phyloP scores from a whole-genome alignment of 2,797 vertebrate genomes.

The Xenops minutus region DNA sequence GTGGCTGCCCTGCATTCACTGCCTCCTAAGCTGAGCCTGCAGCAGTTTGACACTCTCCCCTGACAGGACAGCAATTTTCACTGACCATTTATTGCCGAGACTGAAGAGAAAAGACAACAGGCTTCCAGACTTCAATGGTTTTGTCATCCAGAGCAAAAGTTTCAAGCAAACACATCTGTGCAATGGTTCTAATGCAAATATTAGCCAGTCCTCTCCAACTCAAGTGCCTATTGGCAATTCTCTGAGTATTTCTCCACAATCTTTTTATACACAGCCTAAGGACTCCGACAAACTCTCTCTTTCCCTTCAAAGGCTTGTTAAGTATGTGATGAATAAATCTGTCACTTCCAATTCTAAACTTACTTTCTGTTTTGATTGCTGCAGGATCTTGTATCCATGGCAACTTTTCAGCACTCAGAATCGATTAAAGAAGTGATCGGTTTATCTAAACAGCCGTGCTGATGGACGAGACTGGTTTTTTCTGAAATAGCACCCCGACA shows the following conservation, averaged over 20 bases:
- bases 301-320: conserved; percentile 88
- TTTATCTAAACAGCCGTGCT: conserved; percentile 71
- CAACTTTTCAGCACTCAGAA: conserved; percentile 81
- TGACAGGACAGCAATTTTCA: conserved; percentile 36
- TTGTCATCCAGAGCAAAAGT: conserved; percentile 62
- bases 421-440: conserved; percentile 79
- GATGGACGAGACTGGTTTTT: conserved; percentile 77
- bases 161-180: conserved; percentile 65
- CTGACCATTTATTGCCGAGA: neutral
- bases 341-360: conserved; percentile 86
- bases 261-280: conserved; percentile 76
- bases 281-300: conserved; percentile 74
- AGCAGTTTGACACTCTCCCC: neutral
- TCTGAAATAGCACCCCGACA: conserved; percentile 73
- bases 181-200: conserved; percentile 68
- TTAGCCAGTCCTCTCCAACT: conserved; percentile 49
- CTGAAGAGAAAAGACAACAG: conserved; percentile 40
- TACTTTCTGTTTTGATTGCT: conserved; percentile 81
- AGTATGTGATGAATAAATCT: conserved; percentile 92
- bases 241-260: conserved; percentile 64
- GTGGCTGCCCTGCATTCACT: neutral
- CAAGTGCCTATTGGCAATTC: conserved; percentile 71
- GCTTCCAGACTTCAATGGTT: conserved; percentile 3
- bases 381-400: conserved; percentile 77
- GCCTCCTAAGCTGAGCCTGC: neutral